Conservation (phyloP, 2,888 invertebrate genomes). For the Drosophila cracens region DNA sequence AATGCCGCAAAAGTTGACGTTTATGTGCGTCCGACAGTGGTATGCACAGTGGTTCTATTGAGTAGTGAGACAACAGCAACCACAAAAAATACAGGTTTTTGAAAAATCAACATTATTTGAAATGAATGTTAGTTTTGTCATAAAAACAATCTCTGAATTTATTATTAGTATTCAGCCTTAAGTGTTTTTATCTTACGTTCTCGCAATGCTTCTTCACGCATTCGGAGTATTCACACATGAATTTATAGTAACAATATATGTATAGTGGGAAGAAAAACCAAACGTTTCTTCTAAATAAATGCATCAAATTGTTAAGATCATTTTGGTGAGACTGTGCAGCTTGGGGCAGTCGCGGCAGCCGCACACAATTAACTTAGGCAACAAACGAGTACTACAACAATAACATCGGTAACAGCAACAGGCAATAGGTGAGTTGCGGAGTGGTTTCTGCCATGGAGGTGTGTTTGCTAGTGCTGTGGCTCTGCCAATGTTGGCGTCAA, state of each 20-base stretch:
- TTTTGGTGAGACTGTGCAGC: conserved; percentile 51
- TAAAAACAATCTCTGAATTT: background rate
- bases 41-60: conserved; percentile 64
- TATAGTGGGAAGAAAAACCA: background rate
- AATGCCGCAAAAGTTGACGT: conserved; percentile 62
- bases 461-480: conserved; percentile 12
- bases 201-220: background rate
- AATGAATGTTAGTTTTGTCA: background rate
- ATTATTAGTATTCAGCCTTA: background rate
- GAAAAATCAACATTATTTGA: background rate
- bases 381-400: conserved; percentile 70
- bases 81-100: conserved; percentile 8
- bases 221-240: background rate
- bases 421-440: conserved; percentile 28
- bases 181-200: background rate
- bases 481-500: conserved; percentile 14
- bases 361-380: conserved; percentile 76
- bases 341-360: conserved; percentile 57
- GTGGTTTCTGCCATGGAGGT: conserved; percentile 11
- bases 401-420: conserved; percentile 23
- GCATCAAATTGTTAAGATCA: background rate
- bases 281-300: background rate
- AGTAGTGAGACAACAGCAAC: background rate
- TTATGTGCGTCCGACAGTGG: conserved; percentile 63
- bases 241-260: background rate